Conservation (phyloP, 2,888 invertebrate species). For the Trisateles emortualis region DNA sequence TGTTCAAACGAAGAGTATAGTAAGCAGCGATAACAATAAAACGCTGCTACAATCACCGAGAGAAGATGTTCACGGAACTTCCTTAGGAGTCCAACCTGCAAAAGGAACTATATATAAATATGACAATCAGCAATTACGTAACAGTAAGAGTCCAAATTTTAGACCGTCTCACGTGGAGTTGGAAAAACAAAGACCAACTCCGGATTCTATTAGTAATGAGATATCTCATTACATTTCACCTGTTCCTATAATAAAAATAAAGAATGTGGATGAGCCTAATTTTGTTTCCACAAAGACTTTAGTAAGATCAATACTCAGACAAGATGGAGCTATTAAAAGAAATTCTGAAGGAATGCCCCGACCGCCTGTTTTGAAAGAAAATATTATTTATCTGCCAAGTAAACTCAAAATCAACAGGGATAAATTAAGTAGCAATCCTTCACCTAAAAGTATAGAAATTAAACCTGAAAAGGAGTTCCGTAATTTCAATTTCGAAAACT, state of each 20-base stretch:
- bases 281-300: constrained; percentile 40
- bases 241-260: constrained; percentile 76
- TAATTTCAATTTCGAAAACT: constrained; percentile 82
- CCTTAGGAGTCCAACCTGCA: constrained; percentile 51
- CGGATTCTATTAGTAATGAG: constrained; percentile 59
- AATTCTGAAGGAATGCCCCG: constrained; percentile 69
- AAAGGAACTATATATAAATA: constrained; percentile 59
- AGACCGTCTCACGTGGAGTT: constrained; percentile 56
- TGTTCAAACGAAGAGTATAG: constrained; percentile 55
- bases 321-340: constrained; percentile 70
- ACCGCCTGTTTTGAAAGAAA: constrained; percentile 72
- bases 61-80: constrained; percentile 57
- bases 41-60: constrained; percentile 49
- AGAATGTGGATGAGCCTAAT: constrained; percentile 73
- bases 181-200: constrained; percentile 61
- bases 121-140: constrained; percentile 61
- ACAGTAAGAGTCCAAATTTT: constrained; percentile 62
- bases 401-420: constrained; percentile 67
- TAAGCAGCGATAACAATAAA: constrained; percentile 58
- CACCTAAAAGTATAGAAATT: constrained; percentile 57
- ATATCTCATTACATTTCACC: constrained; percentile 55
- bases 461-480: constrained; percentile 72
- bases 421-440: constrained; percentile 47
- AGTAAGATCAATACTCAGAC: constrained; percentile 59
- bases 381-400: constrained; percentile 54